A percentile compares a stretch with the other conserved stretches of the same genome.
Conservation (phyloP, 1,140 invertebrate genomes). For the Hypsibius dujardini region DNA sequence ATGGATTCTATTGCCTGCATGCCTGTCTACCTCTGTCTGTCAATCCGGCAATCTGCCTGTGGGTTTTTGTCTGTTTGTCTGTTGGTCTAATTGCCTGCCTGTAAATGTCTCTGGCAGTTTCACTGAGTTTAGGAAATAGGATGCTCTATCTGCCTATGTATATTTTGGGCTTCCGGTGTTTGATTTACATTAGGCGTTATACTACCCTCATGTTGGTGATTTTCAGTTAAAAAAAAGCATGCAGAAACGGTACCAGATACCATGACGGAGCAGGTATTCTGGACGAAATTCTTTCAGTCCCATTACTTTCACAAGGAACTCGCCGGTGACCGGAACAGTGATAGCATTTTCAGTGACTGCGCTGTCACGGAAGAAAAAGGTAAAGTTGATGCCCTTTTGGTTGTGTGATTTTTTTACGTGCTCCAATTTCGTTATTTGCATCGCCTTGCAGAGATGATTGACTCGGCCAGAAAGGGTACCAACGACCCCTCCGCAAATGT, state of each 20-base stretch:
- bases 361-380: conserved; percentile 79
- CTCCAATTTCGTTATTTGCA: too few species aligned
- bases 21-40: too few species aligned
- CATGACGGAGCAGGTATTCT: conserved; percentile 89
- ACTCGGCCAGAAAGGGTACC: conserved; percentile 37
- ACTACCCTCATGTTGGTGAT: too few species aligned
- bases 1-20: too few species aligned
- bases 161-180: too few species aligned
- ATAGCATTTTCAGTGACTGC: conserved; percentile 88
- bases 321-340: conserved; percentile 57
- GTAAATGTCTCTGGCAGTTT: too few species aligned
- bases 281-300: conserved; percentile 98
- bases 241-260: conserved; percentile 84
- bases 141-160: too few species aligned
- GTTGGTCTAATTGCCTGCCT: conserved; percentile 12
- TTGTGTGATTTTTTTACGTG: too few species aligned
- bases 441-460: too few species aligned
- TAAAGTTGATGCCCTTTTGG: conserved; percentile 23
- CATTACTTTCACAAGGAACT: conserved; percentile 98
- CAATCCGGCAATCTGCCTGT: not conserved
- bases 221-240: conserved; percentile 75
- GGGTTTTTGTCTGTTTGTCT: not conserved
- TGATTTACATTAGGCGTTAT: too few species aligned
- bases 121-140: too few species aligned
- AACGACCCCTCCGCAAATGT: conserved; percentile 62